phyloP scores from a whole-genome alignment of 2,113 vertebrate genomes.

The Myrmecobius fasciatus region DNA sequence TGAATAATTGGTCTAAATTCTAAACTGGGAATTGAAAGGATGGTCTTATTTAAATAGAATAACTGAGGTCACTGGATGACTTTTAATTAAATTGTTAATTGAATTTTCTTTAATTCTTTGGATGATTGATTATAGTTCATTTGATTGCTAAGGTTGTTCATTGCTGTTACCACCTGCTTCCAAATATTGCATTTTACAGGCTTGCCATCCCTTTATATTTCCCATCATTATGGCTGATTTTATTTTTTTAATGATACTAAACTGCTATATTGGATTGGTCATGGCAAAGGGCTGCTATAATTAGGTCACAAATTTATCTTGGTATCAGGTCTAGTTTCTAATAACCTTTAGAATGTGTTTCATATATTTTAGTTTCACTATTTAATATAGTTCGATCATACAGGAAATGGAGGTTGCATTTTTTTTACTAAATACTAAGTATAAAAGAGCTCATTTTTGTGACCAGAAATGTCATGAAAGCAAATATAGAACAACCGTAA shows the following conservation, averaged over 20 bases:
- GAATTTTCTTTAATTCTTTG: constrained; percentile 78
- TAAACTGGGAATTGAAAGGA: constrained; percentile 74
- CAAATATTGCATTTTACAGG: background rate
- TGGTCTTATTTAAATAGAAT: constrained; percentile 78
- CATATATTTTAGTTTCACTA: constrained; percentile 21
- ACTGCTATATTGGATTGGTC: background rate
- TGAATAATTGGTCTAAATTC: constrained; percentile 81
- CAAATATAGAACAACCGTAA: background rate
- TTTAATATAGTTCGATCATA: constrained; percentile 49
- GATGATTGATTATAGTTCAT: constrained; percentile 64
- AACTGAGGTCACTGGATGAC: constrained; percentile 71
- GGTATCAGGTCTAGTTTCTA: constrained; percentile 16
- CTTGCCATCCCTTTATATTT: constrained; percentile 26
- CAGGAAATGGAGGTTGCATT: background rate
- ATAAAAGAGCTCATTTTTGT: background rate
- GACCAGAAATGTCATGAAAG: background rate
- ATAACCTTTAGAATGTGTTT: background rate
- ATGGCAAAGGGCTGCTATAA: background rate
- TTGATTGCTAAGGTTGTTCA: constrained; percentile 63
- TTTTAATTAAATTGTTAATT: constrained; percentile 82
- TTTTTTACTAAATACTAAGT: constrained; percentile 9
- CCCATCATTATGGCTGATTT: background rate
- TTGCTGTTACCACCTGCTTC: constrained; percentile 50
- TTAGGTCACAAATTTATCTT: constrained; percentile 23
- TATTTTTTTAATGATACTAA: background rate